These are phyloP conservation scores for Pachliopta kotzebuea DNA, from an alignment of 2,888 invertebrate species.

Conservation along the genomic window DNA sequence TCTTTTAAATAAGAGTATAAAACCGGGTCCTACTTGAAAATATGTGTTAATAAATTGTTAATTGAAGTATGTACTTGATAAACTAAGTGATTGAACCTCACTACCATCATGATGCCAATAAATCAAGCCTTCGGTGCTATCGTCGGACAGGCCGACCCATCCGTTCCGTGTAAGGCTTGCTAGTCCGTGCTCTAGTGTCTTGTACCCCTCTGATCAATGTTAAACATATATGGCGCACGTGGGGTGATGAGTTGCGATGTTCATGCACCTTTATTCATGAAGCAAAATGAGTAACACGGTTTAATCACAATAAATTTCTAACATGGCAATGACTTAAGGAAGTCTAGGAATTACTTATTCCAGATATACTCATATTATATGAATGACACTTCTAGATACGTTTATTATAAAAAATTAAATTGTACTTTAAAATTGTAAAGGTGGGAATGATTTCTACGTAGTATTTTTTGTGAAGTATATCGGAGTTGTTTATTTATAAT, in stretches of 20 bases:
- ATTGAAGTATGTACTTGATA: background rate
- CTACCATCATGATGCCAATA: constrained; percentile 5
- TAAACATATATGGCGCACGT: constrained; percentile 23
- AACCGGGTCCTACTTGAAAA: no score
- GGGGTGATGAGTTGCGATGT: constrained; percentile 20
- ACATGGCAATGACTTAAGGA: background rate
- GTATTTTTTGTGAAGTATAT: no score
- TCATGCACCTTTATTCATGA: constrained; percentile 10
- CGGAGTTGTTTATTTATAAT: no score
- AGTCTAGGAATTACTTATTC: background rate
- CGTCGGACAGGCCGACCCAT: constrained; percentile 17
- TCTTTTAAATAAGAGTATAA: no score
- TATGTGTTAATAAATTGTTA: no score
- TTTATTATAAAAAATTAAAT: background rate
- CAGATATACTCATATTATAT: no score
- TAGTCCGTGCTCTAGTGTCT: constrained; percentile 21
- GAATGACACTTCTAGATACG: background rate
- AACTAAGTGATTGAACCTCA: background rate
- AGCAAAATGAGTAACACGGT: constrained; percentile 13
- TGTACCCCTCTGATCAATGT: constrained; percentile 24
- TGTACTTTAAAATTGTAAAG: background rate
- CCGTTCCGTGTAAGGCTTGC: constrained; percentile 23
- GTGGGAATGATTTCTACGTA: background rate
- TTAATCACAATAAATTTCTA: constrained; percentile 5
- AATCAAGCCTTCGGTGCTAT: constrained; percentile 19